Evolutionary conservation across 2,113 vertebrate genomes (phyloP).

Genomic region (Numida meleagris): DNA sequence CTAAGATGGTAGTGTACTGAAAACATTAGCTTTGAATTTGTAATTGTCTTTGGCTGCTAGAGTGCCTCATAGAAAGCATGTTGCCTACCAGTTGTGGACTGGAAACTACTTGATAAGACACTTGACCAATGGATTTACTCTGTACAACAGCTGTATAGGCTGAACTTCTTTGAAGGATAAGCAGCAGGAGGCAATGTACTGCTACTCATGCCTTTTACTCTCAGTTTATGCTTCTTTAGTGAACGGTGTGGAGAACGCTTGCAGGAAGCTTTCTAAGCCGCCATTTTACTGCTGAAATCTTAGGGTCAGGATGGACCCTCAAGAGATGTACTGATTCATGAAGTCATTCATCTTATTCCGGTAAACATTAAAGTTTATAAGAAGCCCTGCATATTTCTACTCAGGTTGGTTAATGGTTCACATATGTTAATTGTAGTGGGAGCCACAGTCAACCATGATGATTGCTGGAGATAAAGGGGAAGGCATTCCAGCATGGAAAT

Average conservation of each 20-base stretch:
- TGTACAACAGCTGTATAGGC: not conserved
- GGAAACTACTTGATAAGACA: not conserved
- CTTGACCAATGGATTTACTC: not conserved
- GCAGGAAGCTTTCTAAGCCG: not conserved
- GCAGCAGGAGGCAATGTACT: not conserved
- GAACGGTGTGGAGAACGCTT: not conserved
- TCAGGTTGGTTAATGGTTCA: not conserved
- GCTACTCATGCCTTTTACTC: not conserved
- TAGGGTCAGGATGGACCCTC: not conserved
- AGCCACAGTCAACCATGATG: not conserved
- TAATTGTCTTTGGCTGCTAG: not conserved
- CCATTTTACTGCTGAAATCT: not conserved
- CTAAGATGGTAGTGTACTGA: not conserved
- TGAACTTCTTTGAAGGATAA: not conserved
- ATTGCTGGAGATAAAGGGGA: rapidly evolving
- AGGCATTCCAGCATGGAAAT: not conserved
- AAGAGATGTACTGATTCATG: not conserved
- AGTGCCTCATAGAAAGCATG: not conserved
- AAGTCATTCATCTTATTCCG: not conserved
- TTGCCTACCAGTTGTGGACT: rapidly evolving
- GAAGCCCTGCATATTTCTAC: rapidly evolving
- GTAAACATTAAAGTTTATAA: not conserved
- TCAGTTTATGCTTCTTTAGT: rapidly evolving
- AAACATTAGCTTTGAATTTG: not conserved
- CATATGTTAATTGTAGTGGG: rapidly evolving